Evolutionary conservation across 2,888 invertebrate species (phyloP), one percentile per base, ranked within the genome.

Genomic region (Meliscaeva auricollis): DNA sequence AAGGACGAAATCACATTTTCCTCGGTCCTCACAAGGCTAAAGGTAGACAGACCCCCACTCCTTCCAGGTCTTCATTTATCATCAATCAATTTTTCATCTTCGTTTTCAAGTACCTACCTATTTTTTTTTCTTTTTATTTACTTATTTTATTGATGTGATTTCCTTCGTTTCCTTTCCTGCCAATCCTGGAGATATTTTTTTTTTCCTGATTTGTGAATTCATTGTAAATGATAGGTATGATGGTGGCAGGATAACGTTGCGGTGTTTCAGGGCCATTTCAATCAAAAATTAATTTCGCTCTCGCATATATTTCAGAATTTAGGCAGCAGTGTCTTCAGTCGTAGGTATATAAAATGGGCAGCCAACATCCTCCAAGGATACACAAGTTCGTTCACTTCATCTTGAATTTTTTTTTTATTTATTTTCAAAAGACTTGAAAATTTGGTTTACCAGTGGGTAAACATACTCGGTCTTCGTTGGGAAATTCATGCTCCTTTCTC

Each of bases 61-160:
- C 2, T 15, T 4, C n/a, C 7, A 13, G 32, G 48, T 17, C 20
- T 20, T 11, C 58, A 22, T 15, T 30, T 13, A 32, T 35, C 50
- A 66, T 66, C 50, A 46, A 66, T 66, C 54, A 41, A 64, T 62
- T 50, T 22, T 74, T 68, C 60, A 56, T 83, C 68, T 62, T 54
- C 48, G 60, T 66, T 73, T 60, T 46, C 44, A 62, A 60, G 56
- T 68, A 60, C 5, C 1, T 30, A 64, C 7, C 1, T 26, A 30
- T n/a, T 22, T 62, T 3, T 64, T 69, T n/a, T 22, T 62, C 2
- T 64, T 69, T 68, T 78, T 83, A 83, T 83, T 83, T 83, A 78
- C 72, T 82, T 60, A 68, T 44, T 82, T 82, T 82, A 82, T 82
- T 82, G 72, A 69, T 38, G 62, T 62, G 62, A 83, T 83, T 83